Evolutionary conservation across 2,888 invertebrate species (phyloP), one percentile per base, ranked within the genome.

Genomic region (Dermolepida albohirtum): DNA sequence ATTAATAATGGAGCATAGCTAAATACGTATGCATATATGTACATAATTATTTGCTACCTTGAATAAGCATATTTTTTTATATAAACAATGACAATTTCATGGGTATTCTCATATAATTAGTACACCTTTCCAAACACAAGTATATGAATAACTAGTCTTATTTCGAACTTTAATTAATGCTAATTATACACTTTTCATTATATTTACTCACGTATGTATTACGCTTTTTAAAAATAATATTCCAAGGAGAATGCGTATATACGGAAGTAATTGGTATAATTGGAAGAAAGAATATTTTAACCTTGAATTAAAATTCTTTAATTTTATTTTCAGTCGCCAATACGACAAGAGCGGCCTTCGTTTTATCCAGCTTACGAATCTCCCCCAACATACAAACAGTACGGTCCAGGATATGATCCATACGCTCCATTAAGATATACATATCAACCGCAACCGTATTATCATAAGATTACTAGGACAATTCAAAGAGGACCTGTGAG

Each of bases 361-460:
- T 62, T 11, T 29, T 62, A 49, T 16, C 39, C 29, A 7, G 47
- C 16, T 34, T 62, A 47, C 11, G 16, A 49, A 29, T 5, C 55
- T 17, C 34, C 29, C 16, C 59, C 47, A 11, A 39, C 47, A 16
- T 62, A 62, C 43, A 62, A 62, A 1, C 47, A 47, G 22, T 62
- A 49, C 14, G 29, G 17, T 16, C 6, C 47, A 6, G 22, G 59
- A 34, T 62, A 62, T 47, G 47, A 47, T n/a, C 43, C 34, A 47
- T 62, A 49, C 27, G 47, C 12, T 5, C 34, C 59, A 10, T 10
- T 34, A 29, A 11, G 12, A 16, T 62, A 39, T 39, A 47, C 12
- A 17, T 41, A 43, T 47, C 47, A 29, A 34, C 47, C 47, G 34
- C 59, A 47, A n/a, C 59, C 47, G 5, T 62, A 62, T 62, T 62